Evolutionary conservation across 2,113 vertebrate species (phyloP).

Genomic region (Nanorana parkeri): DNA sequence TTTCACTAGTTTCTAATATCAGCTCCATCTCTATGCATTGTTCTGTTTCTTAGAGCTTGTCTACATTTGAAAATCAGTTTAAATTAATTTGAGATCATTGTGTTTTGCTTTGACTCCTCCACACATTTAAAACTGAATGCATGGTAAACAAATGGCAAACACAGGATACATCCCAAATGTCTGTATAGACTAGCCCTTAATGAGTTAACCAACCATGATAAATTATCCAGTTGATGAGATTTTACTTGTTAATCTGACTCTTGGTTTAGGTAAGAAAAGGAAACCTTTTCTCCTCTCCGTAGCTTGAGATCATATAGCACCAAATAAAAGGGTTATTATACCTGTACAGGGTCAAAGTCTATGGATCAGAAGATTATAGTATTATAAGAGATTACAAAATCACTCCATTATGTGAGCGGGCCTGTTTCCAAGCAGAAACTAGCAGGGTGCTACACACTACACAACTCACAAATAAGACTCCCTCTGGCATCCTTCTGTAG

Average conservation of each 20-base stretch:
- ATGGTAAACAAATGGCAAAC: too few relatives aligned
- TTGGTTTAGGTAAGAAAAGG: conserved; percentile 77
- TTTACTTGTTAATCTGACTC: conserved; percentile 85
- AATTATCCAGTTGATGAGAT: conserved; percentile 83
- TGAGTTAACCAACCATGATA: conserved; percentile 88
- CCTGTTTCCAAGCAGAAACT: conserved; percentile 82
- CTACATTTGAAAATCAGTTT: too few relatives aligned
- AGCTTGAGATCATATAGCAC: conserved; percentile 75
- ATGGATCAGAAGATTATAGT: conserved; percentile 88
- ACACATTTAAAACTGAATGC: too few relatives aligned
- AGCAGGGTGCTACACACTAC: conserved; percentile 68
- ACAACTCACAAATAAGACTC: conserved; percentile 69
- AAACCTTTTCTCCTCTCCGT: conserved; percentile 59
- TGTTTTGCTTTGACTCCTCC: too few relatives aligned
- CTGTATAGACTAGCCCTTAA: conserved; percentile 75
- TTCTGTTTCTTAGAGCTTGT: too few relatives aligned
- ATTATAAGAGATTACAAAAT: conserved; percentile 97
- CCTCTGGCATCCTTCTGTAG: conserved; percentile 68
- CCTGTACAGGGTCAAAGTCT: conserved; percentile 95
- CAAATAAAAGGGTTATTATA: conserved; percentile 90
- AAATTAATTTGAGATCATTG: too few relatives aligned
- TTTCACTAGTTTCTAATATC: too few relatives aligned
- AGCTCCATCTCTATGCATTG: too few relatives aligned
- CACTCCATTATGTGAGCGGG: conserved; percentile 88
- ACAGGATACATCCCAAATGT: too few relatives aligned